Percentiles rank a stretch among this genome's conserved stretches.
phyloP scores from a whole-genome alignment of 1,140 invertebrate species.

The Anoplophora glabripennis region DNA sequence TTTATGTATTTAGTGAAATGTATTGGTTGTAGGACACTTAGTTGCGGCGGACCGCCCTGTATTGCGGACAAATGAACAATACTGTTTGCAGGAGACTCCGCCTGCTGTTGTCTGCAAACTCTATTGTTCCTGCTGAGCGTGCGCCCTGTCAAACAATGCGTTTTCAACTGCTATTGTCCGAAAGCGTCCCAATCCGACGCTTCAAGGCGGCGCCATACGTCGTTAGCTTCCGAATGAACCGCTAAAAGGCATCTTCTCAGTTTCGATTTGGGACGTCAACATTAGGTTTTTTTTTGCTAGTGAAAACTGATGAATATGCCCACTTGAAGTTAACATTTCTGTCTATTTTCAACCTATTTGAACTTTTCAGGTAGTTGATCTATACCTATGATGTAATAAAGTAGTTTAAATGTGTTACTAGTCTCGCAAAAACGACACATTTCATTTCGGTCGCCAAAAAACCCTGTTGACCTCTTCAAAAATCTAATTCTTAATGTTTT shows the following conservation, averaged over 20 bases:
- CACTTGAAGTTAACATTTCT: too few relatives aligned
- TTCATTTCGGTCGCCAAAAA: too few relatives aligned
- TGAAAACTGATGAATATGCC: too few relatives aligned
- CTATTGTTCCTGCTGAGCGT: conserved; percentile 45
- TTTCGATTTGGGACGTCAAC: neutral
- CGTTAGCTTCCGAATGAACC: conserved; percentile 21
- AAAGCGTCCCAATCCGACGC: conserved; percentile 44
- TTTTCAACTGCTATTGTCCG: conserved; percentile 42
- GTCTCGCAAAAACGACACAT: too few relatives aligned
- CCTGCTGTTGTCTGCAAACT: conserved; percentile 44
- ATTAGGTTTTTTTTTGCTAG: too few relatives aligned
- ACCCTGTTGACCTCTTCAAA: too few relatives aligned
- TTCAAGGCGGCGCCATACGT: conserved; percentile 38
- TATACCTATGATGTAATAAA: too few relatives aligned
- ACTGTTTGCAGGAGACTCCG: conserved; percentile 40
- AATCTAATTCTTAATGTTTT: too few relatives aligned
- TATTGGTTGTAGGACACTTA: conserved; percentile 33
- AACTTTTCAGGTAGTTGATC: too few relatives aligned
- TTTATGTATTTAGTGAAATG: conserved; percentile 7
- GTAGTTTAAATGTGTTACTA: too few relatives aligned
- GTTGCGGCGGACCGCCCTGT: conserved; percentile 27
- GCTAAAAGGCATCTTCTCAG: neutral
- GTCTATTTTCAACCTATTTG: too few relatives aligned
- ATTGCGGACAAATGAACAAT: conserved; percentile 45
- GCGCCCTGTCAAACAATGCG: conserved; percentile 44